Evolutionary conservation across 2,113 vertebrate species (phyloP).

Genomic region (Cyanoderma ruficeps): DNA sequence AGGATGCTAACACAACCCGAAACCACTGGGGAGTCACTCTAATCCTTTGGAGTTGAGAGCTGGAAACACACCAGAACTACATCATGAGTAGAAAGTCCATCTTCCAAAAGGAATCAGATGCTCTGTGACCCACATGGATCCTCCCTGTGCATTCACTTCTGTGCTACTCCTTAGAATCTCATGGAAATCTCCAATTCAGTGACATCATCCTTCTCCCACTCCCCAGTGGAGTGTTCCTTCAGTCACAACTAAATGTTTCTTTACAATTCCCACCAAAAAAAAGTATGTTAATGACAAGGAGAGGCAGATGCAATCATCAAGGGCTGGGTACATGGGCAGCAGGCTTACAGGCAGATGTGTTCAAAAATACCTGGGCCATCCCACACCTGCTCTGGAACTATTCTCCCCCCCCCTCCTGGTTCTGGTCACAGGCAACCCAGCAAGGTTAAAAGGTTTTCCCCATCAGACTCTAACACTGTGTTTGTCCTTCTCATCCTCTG

Average conservation of each 20-base stretch:
- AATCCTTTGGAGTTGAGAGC: neutral
- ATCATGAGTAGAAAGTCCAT: neutral
- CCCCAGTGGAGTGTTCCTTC: neutral
- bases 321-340: neutral
- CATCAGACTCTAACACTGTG: neutral
- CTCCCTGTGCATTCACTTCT: neutral
- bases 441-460: neutral
- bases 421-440: neutral
- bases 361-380: no score
- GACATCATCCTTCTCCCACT: neutral
- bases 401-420: neutral
- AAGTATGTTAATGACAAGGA: neutral
- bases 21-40: neutral
- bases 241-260: neutral
- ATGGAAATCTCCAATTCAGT: neutral
- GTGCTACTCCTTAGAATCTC: neutral
- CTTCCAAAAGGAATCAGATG: neutral
- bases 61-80: neutral
- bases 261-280: neutral
- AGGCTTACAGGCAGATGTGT: neutral
- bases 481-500: neutral
- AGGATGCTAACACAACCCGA: neutral
- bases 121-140: fast-evolving
- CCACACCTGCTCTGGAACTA: neutral
- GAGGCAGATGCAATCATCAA: neutral